phyloP scores from a whole-genome alignment of 2,113 vertebrate genomes.

The Haemorhous mexicanus region DNA sequence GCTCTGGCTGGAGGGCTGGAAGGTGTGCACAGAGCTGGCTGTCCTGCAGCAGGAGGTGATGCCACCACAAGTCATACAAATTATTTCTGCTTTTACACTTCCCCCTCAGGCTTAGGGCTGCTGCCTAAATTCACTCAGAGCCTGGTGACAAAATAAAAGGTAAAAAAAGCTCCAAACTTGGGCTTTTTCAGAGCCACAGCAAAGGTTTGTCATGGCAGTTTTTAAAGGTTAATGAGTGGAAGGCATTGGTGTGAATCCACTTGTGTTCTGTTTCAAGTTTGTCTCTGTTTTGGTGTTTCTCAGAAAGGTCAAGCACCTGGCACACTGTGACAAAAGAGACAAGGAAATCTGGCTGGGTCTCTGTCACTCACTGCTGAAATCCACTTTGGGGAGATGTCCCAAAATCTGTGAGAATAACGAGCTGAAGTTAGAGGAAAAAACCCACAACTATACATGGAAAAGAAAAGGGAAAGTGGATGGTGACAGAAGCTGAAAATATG shows the following conservation, averaged over 20 bases:
- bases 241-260: not conserved
- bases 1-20: not conserved
- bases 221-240: not conserved
- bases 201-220: not conserved
- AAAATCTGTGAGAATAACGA: not conserved
- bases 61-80: rapidly evolving
- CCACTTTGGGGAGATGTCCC: not conserved
- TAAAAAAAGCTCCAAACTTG: not conserved
- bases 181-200: not conserved
- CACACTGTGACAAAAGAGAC: not conserved
- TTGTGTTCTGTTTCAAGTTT: not conserved
- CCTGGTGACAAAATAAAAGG: not conserved
- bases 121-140: not conserved
- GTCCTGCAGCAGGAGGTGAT: not conserved
- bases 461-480: not conserved
- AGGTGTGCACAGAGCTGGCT: not conserved
- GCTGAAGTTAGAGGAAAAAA: not conserved
- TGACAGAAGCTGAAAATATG: not conserved
- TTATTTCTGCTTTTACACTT: not conserved
- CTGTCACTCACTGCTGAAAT: not conserved
- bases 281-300: not conserved
- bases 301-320: not conserved
- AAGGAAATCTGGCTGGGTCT: not conserved
- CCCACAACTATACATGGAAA: rapidly evolving
- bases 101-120: not conserved